A percentile compares a stretch with the other conserved stretches of the same genome.
Evolutionary conservation across 2,888 invertebrate species (phyloP).

Genomic region (Dromius quadrimaculatus): DNA sequence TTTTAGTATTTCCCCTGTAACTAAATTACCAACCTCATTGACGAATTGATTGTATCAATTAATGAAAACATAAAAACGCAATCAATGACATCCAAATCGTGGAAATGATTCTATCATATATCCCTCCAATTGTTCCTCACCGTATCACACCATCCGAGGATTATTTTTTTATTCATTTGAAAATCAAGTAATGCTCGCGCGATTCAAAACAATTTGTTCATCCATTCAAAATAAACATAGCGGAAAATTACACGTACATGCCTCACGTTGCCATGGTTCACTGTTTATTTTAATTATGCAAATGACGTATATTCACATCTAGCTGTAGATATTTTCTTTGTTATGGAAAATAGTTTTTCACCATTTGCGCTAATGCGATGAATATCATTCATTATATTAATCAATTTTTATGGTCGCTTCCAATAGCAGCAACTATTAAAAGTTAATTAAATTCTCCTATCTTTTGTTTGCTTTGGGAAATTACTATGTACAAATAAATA

Average conservation of each 20-base stretch:
- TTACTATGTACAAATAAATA: no score
- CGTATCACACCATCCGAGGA: not conserved
- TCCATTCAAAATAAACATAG: slow-evolving; percentile 49
- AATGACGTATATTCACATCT: slow-evolving; percentile 47
- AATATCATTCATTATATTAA: slow-evolving; percentile 31
- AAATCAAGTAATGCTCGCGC: slow-evolving; percentile 25
- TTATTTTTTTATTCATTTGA: slow-evolving; percentile 39
- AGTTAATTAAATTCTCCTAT: no score
- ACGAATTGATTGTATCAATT: no score
- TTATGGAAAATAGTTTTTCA: slow-evolving; percentile 51
- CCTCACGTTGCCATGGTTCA: slow-evolving; percentile 37
- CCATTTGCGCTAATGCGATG: slow-evolving; percentile 8
- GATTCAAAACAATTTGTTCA: slow-evolving; percentile 50
- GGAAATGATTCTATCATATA: not conserved
- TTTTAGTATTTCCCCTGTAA: no score
- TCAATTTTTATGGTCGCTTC: slow-evolving; percentile 28
- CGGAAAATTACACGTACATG: slow-evolving; percentile 46
- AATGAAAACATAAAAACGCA: slow-evolving; percentile 9
- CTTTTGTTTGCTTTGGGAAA: no score
- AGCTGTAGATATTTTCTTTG: slow-evolving; percentile 47
- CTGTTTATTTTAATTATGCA: slow-evolving; percentile 51
- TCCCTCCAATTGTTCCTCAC: not conserved
- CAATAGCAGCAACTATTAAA: no score
- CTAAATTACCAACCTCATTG: no score
- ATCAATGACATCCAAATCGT: slow-evolving; percentile 6